Evolutionary conservation across 2,113 vertebrate genomes (phyloP), one percentile per base, ranked within the genome.

Genomic region (Anguilla japonica): DNA sequence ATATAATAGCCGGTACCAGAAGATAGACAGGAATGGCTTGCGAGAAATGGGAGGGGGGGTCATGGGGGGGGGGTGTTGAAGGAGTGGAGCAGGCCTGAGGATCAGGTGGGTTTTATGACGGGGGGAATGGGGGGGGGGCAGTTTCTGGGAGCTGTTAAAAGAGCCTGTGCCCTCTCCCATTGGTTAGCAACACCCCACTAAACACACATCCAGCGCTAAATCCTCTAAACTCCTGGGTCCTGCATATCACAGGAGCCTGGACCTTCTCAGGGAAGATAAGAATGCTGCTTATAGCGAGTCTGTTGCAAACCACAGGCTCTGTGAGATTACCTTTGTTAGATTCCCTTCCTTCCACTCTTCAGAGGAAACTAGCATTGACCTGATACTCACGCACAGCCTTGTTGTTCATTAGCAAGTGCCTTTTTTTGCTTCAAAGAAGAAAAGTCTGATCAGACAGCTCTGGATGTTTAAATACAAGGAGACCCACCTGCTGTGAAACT

Each of bases 121-220:
- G 43, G 26, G 85, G 89, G 34, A 34, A 89, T 83, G 84, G 84
- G 85, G 79, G 16, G 7, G 85, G 80, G 16, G 8, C 81, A 83
- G 83, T 87, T 86, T 91, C 82, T 87, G 86, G 89, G 84, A 89
- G 92, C 78, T 83, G 89, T 92, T 90, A 91, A 93, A 93, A 91
- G 88, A 91, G 91, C 92, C 91, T 89, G 90, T 90, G 89, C 88
- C 85, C 88, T 85, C 87, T 82, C 83, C 63, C 50, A 53, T 11
- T 53, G 50, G 84, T 43, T 88, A 46, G 87, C 88, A 75, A 67
- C 22, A 67, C 89, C 85, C 80, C 86, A 86, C 88, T 88, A 86
- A 88, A 89, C 89, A 90, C 90, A 92, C 91, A 86, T 92, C 90
- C 82, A 92, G 88, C 78, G 56, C 56, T 14, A 79, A 85, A 90